phyloP scores from a whole-genome alignment of 92 coral and sea anemone species.

The Scolanthus callimorphus region DNA sequence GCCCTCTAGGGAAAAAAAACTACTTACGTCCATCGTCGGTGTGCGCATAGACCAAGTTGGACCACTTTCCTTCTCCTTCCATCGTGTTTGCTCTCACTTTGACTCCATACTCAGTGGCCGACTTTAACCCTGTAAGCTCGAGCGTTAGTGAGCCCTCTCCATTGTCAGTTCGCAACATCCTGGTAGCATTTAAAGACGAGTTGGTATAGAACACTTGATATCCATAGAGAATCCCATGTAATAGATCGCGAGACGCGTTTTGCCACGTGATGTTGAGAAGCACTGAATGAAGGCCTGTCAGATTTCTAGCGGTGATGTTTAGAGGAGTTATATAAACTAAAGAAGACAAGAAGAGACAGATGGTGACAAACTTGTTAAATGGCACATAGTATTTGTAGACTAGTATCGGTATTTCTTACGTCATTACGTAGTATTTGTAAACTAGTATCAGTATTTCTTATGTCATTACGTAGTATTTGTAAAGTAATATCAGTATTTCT shows the following conservation, averaged over 20 bases:
- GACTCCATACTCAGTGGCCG: neutral
- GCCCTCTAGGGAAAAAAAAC: too few relatives aligned
- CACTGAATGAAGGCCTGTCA: neutral
- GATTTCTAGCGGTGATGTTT: neutral
- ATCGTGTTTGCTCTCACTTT: neutral
- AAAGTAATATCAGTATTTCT: too few relatives aligned
- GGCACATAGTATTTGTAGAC: too few relatives aligned
- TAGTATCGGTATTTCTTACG: too few relatives aligned
- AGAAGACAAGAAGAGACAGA: too few relatives aligned
- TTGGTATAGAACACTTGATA: slow-evolving; percentile 5
- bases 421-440: too few relatives aligned
- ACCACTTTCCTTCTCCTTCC: neutral
- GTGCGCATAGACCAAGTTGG: neutral
- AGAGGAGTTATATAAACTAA: too few relatives aligned
- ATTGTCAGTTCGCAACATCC: neutral
- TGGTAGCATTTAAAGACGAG: neutral
- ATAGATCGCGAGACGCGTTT: neutral
- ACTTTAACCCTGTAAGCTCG: neutral
- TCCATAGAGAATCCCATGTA: slow-evolving; percentile 15
- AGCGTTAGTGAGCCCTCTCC: neutral
- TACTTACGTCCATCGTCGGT: slow-evolving; percentile 4
- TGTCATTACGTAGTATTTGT: too few relatives aligned
- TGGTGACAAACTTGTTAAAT: too few relatives aligned
- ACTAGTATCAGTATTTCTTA: too few relatives aligned
- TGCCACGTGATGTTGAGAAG: neutral